A percentile compares a stretch with the other conserved stretches of the same genome.
Evolutionary conservation across 1,140 invertebrate genomes (phyloP).

Genomic region (Dinoponera quadriceps): DNA sequence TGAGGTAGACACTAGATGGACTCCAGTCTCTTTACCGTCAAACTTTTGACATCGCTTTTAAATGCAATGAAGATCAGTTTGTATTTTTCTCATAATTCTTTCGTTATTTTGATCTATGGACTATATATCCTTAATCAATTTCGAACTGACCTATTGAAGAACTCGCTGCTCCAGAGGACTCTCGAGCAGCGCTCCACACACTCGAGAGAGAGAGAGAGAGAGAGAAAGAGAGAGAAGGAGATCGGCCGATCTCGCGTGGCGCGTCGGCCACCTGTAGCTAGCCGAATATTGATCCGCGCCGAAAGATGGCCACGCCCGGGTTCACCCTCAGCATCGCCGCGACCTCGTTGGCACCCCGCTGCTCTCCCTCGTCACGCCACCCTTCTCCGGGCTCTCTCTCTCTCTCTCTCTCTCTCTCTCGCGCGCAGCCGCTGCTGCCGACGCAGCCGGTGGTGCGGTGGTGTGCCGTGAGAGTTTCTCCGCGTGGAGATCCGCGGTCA

Average conservation of each 20-base stretch:
- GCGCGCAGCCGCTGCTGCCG: conserved; percentile 37
- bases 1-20: no score
- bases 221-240: conserved; percentile 22
- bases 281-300: conserved; percentile 79
- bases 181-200: neutral
- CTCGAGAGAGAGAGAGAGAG: conserved; percentile 33
- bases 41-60: no score
- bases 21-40: no score
- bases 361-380: conserved; percentile 9
- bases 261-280: conserved; percentile 80
- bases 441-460: conserved; percentile 40
- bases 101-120: no score
- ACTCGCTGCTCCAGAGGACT: neutral
- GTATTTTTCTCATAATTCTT: no score
- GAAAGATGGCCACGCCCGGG: conserved; percentile 79
- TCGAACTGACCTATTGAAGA: neutral
- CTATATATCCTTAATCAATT: neutral
- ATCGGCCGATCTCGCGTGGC: conserved; percentile 43
- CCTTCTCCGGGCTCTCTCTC: conserved; percentile 46
- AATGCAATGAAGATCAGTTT: no score
- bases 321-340: conserved; percentile 30
- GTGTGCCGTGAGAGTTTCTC: conserved; percentile 2
- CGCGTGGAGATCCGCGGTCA: conserved; percentile 37
- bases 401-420: conserved; percentile 43
- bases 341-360: conserved; percentile 57